Percentiles rank a stretch among this genome's conserved stretches.
These are phyloP conservation scores for Cheilinus undulatus DNA, from an alignment of 2,113 vertebrate species.

Conservation along the genomic window DNA sequence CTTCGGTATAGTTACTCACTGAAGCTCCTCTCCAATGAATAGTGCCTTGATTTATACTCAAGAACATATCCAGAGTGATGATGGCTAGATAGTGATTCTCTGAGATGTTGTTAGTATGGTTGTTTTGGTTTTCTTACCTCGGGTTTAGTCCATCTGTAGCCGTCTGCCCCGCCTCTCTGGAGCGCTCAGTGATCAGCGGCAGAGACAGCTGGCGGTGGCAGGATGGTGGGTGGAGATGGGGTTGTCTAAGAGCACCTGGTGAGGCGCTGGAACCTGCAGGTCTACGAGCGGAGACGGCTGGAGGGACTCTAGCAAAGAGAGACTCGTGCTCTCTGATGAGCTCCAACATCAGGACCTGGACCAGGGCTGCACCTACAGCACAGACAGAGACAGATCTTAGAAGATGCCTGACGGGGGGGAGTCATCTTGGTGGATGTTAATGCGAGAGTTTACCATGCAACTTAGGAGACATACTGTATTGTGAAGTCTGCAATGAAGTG, in stretches of 20 bases:
- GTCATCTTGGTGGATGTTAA: no score
- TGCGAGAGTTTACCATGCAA: no score
- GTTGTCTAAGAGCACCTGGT: conserved; percentile 26
- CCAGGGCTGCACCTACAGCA: conserved; percentile 72
- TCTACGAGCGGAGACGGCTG: conserved; percentile 23
- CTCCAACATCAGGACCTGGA: conserved; percentile 76
- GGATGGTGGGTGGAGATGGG: conserved; percentile 48
- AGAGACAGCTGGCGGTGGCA: conserved; percentile 79
- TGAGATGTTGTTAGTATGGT: neutral
- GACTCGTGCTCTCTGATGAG: conserved; percentile 70
- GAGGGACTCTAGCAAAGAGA: conserved; percentile 75
- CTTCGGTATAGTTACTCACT: no score
- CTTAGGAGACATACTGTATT: no score
- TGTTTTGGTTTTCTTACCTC: conserved; percentile 42
- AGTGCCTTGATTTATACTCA: no score
- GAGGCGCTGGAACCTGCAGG: conserved; percentile 37
- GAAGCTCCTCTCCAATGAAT: no score
- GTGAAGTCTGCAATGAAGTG: no score
- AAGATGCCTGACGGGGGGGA: no score
- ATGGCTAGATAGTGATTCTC: neutral
- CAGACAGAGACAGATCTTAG: neutral
- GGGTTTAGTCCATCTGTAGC: conserved; percentile 20
- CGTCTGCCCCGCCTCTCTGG: conserved; percentile 35
- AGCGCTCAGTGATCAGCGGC: conserved; percentile 70
- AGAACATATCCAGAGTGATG: no score